These are phyloP conservation scores for Spisula subtruncata DNA, from an alignment of 2,888 invertebrate species.

Conservation along the genomic window DNA sequence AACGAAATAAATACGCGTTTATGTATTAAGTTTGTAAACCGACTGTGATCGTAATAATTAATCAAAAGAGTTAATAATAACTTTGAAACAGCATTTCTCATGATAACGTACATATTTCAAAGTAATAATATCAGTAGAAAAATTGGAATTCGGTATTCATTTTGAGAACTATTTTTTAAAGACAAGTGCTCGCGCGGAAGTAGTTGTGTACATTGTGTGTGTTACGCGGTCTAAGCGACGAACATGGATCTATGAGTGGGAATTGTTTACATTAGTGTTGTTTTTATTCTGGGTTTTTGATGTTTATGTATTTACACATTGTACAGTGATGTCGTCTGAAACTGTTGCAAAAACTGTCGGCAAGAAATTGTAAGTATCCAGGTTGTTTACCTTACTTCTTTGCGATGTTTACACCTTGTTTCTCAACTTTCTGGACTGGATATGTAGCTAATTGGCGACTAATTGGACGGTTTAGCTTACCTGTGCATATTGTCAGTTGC, in stretches of 20 bases:
- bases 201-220: constrained; percentile 63
- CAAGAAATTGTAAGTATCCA: constrained; percentile 82
- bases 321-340: constrained; percentile 75
- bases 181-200: constrained; percentile 68
- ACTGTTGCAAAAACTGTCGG: constrained; percentile 82
- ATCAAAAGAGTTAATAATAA: not conserved
- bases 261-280: constrained; percentile 19
- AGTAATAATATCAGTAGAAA: not conserved
- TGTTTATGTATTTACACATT: not conserved
- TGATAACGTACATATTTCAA: not conserved
- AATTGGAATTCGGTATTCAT: not conserved
- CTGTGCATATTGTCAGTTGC: no score
- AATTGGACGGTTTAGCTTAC: no score
- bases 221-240: constrained; percentile 66
- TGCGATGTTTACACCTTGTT: not conserved
- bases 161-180: constrained; percentile 53
- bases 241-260: constrained; percentile 36
- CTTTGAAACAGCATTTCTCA: not conserved
- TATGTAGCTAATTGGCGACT: no score
- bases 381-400: not conserved
- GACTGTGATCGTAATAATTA: not conserved
- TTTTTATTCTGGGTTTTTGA: not conserved
- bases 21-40: constrained; percentile 5
- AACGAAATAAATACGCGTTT: constrained; percentile 65
- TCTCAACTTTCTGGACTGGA: no score